These are phyloP conservation scores for Pogonognathellus flavescens DNA, from an alignment of 1,140 invertebrate species.

Conservation along the genomic window DNA sequence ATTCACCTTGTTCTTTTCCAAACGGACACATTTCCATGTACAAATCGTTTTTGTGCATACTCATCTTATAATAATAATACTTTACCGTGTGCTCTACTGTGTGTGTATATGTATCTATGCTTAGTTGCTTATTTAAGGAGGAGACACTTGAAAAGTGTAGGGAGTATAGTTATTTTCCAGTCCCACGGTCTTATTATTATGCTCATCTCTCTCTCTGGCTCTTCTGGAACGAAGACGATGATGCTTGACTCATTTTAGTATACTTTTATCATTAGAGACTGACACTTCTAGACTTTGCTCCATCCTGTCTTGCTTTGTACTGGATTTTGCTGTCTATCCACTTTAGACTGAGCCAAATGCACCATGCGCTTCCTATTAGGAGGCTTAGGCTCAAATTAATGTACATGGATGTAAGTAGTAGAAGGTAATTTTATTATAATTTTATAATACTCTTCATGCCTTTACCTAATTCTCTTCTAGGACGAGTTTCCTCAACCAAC, in stretches of 20 bases:
- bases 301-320: slow-evolving; percentile 26
- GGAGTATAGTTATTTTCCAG: slow-evolving; percentile 21
- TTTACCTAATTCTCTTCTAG: slow-evolving; percentile 33
- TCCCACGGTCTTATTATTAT: slow-evolving; percentile 53
- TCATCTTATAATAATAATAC: background rate
- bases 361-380: background rate
- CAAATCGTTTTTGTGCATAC: background rate
- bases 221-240: slow-evolving; percentile 47
- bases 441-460: slow-evolving; percentile 39
- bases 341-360: background rate
- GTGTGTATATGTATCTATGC: background rate
- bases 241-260: slow-evolving; percentile 28
- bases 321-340: background rate
- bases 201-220: slow-evolving; percentile 36
- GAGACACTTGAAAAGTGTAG: slow-evolving; percentile 8
- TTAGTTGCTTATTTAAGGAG: background rate
- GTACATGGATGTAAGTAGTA: slow-evolving; percentile 14
- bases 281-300: slow-evolving; percentile 32
- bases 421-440: slow-evolving; percentile 44
- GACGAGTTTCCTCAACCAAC: background rate
- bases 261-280: slow-evolving; percentile 23
- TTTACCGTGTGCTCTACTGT: background rate
- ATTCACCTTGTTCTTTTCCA: background rate
- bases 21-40: background rate
- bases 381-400: slow-evolving; percentile 5